These are phyloP conservation scores for Episyrphus balteatus DNA, from an alignment of 1,140 invertebrate genomes.

Conservation along the genomic window DNA sequence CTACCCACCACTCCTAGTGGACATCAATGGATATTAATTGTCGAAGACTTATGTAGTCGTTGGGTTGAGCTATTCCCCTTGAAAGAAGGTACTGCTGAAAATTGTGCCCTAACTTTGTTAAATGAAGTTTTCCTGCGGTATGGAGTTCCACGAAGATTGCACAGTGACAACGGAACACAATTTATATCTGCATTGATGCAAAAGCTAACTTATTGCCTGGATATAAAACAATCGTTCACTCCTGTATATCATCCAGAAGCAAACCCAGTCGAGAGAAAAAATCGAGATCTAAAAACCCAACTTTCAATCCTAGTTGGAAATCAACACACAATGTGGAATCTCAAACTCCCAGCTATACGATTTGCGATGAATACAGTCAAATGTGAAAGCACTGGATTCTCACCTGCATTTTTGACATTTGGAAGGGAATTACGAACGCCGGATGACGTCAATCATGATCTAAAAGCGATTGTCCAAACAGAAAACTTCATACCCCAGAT, in stretches of 20 bases:
- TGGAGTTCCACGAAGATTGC: conserved; percentile 23
- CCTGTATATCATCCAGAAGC: conserved; percentile 31
- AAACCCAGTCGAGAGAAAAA: conserved; percentile 30
- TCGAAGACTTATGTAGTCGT: conserved; percentile 16
- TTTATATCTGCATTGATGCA: conserved; percentile 15
- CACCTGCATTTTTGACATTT: too few relatives aligned
- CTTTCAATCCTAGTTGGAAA: conserved; percentile 21
- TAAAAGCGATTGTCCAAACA: conserved; percentile 12
- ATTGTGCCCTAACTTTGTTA: conserved; percentile 19
- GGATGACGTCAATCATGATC: conserved; percentile 12
- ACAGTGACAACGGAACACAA: conserved; percentile 32
- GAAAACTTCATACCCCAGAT: conserved; percentile 28
- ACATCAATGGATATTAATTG: conserved; percentile 23
- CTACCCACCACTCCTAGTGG: conserved; percentile 10
- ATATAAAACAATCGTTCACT: conserved; percentile 19
- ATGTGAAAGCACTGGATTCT: conserved; percentile 28
- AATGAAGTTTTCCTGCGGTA: conserved; percentile 32
- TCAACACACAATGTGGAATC: conserved; percentile 31
- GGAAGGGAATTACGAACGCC: too few relatives aligned
- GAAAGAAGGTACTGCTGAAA: conserved; percentile 19
- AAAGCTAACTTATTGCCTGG: conserved; percentile 11
- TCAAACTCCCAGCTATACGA: conserved; percentile 23
- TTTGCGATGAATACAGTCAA: conserved; percentile 37
- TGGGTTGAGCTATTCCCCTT: conserved; percentile 26
- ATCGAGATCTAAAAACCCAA: conserved; percentile 31